Evolutionary conservation across 2,888 invertebrate genomes (phyloP), one percentile per base, ranked within the genome.

Genomic region (Stenchaetothrips biformis): DNA sequence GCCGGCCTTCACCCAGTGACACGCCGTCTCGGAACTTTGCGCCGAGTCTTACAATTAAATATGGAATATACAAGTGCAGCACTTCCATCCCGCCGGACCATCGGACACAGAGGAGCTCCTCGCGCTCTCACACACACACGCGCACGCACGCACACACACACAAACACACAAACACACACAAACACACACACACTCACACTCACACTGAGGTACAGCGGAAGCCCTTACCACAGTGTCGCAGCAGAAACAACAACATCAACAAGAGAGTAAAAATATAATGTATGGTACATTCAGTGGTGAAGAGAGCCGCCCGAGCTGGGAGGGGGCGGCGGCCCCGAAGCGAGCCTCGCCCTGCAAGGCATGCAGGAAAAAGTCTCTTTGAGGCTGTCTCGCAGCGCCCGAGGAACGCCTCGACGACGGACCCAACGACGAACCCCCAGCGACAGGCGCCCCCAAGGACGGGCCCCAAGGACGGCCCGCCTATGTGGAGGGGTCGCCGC

Each of bases 401-500:
- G 37, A 37, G 37, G 67, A 21, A 62, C 62, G 62, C 62, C 62
- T 9, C 62, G 62, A 62, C 18, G n/a, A n/a, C n/a, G n/a, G n/a
- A n/a, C n/a, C n/a, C n/a, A n/a, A n/a, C n/a, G n/a, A n/a, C n/a
- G n/a, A n/a, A n/a, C n/a, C n/a, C n/a, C n/a, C n/a, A n/a, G n/a
- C n/a, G n/a, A n/a, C n/a, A n/a, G n/a, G n/a, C n/a, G 37, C 37
- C 37, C 37, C 37, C 2, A 37, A 4, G 37, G 37, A 37, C 1
- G 37, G 37, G 37, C 37, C 37, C 37, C 37, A 2, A 37, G n/a
- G n/a, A n/a, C n/a, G n/a, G n/a, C 4, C 37, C 37, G 37, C 67
- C 67, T 74, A 74, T 74, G 67, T 74, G 48, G 81, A 78, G 48
- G 80, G 49, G 89, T 93, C 92, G 85, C 92, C 92, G 84, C 95